Percentiles rank a stretch among this genome's conserved stretches.
Evolutionary conservation across 35 echinoderm and acorn worm species (phyloP).

Genomic region (Heliocidaris erythrogramma): DNA sequence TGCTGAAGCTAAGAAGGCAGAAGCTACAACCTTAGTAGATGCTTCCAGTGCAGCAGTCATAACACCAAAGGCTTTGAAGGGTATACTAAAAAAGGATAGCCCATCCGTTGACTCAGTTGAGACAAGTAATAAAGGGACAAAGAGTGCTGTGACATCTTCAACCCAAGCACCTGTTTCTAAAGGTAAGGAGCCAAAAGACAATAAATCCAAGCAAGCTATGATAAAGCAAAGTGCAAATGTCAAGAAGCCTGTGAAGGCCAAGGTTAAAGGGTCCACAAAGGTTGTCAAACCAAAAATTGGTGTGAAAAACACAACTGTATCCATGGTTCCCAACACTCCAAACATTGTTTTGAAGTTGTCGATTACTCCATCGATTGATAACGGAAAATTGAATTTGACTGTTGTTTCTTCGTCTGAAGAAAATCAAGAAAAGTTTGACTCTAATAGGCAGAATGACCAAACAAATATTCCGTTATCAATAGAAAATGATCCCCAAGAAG

Average conservation of each 20-base stretch:
- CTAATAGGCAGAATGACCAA: neutral
- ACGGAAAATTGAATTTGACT: neutral
- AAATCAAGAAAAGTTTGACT: neutral
- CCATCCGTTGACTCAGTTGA: neutral
- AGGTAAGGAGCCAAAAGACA: neutral
- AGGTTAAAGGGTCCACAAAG: neutral
- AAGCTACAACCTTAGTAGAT: neutral
- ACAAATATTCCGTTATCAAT: neutral
- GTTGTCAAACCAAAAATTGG: neutral
- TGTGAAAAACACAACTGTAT: neutral
- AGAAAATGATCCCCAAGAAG: neutral
- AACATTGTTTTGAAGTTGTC: neutral
- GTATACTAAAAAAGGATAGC: neutral
- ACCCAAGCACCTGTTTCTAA: neutral
- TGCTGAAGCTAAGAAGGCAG: neutral
- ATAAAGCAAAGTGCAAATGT: neutral
- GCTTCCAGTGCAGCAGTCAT: neutral
- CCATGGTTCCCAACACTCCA: neutral
- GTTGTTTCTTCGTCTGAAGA: constrained; percentile 5
- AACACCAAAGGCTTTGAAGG: neutral
- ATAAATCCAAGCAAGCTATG: neutral
- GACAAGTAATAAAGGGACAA: neutral
- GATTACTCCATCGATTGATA: neutral
- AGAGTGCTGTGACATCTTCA: neutral
- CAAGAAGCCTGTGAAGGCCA: neutral